Percentiles rank a stretch among this genome's conserved stretches.
These are phyloP conservation scores for Cyanistes caeruleus DNA, from an alignment of 2,113 vertebrate genomes.

Conservation along the genomic window DNA sequence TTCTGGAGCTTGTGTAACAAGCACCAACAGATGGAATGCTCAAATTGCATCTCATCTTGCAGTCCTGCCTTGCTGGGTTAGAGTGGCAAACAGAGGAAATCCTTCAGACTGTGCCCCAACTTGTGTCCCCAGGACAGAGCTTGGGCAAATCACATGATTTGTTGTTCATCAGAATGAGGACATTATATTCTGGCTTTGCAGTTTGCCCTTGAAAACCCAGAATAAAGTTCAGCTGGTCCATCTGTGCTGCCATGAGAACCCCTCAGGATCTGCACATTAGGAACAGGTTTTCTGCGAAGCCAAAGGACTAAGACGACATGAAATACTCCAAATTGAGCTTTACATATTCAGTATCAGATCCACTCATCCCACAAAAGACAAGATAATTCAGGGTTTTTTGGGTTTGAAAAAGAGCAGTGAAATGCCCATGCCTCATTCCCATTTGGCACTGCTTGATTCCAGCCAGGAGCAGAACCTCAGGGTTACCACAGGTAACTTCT, in stretches of 20 bases:
- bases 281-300: neutral
- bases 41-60: neutral
- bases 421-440: neutral
- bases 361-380: neutral
- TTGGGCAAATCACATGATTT: neutral
- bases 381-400: neutral
- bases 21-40: neutral
- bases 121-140: neutral
- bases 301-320: fast-evolving
- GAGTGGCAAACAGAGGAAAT: conserved; percentile 21
- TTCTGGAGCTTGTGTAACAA: conserved; percentile 26
- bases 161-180: neutral
- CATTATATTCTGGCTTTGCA: neutral
- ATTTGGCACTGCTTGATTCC: neutral
- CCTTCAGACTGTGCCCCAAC: neutral
- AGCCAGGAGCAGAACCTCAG: neutral
- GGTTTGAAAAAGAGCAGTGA: neutral
- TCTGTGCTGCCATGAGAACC: neutral
- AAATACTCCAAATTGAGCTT: neutral
- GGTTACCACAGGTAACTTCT: neutral
- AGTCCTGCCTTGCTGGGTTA: neutral
- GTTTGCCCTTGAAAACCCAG: neutral
- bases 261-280: neutral
- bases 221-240: neutral
- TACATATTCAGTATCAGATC: neutral